A percentile compares a stretch with the other conserved stretches of the same genome.
These are phyloP conservation scores for Epizoanthus fatuus DNA, from an alignment of 92 coral and sea anemone species.

Conservation along the genomic window DNA sequence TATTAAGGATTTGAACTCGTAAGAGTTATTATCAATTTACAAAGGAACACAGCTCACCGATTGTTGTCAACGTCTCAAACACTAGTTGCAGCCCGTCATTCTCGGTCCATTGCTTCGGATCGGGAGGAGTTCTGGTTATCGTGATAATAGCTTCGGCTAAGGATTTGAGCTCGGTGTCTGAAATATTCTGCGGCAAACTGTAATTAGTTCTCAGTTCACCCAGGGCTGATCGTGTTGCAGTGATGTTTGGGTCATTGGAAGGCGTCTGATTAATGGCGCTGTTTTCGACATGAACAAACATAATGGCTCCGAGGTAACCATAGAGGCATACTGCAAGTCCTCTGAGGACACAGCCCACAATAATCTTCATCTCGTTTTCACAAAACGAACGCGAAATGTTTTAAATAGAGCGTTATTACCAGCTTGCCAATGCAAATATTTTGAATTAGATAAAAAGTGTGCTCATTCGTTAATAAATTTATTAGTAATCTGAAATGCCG, in stretches of 20 bases:
- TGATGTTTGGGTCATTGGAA: not conserved
- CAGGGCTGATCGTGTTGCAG: not conserved
- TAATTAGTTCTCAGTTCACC: not conserved
- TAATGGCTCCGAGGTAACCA: not conserved
- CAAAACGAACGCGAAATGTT: too few relatives aligned
- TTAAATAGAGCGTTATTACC: too few relatives aligned
- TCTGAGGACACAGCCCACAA: not conserved
- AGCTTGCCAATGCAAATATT: too few relatives aligned
- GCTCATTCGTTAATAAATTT: too few relatives aligned
- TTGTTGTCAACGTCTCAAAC: not conserved
- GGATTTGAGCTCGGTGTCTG: not conserved
- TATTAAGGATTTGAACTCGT: too few relatives aligned
- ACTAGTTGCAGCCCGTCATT: not conserved
- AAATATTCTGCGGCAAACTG: not conserved
- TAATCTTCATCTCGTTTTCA: not conserved
- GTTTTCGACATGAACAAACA: not conserved
- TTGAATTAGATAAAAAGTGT: too few relatives aligned
- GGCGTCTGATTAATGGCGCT: not conserved
- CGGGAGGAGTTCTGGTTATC: not conserved
- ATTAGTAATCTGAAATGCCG: too few relatives aligned
- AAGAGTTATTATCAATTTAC: too few relatives aligned
- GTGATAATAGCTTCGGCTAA: not conserved
- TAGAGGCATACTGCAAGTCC: not conserved
- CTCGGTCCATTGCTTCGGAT: not conserved
- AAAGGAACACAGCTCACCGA: not conserved